Base-by-base conservation (phyloP, 2,888 invertebrate species). In the Nemotelus pantherinus region DNA sequence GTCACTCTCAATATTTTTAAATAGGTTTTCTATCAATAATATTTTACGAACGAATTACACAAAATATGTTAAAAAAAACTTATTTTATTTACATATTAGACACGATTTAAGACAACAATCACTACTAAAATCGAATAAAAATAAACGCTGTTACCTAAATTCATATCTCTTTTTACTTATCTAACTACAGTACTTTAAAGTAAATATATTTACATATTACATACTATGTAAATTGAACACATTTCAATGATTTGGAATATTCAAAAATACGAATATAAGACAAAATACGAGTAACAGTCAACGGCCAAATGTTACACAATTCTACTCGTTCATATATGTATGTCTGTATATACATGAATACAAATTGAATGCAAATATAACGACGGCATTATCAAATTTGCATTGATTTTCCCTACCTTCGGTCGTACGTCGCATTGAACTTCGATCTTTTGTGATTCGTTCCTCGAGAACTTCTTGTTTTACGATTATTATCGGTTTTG, bases 401-500 rank as follows among this genome's bases (percentile, higher is more conserved):
- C 58, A 9, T 7, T 70, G 25, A 2, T 41, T 10, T 9, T n/a
- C 43, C 70, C 70, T 70, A 70, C 70, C 70, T 70, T 70, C 70
- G 39, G 70, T 70, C 2, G 55, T 47, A 10, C 70, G 53, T 43
- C 70, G 5, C 4, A 41, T 43, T 55, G 70, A 55, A 41, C 25
- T 48, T n/a, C 70, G 45, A 9, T 68, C 68, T 41, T 68, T 68
- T 2, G 53, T 70, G 39, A 55, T 41, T 70, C 43, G 39, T 9
- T 50, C 53, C 44, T 70, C 70, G 10, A 3, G 41, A 2, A 47
- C 10, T 55, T 70, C 70, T 53, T 70, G 55, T 55, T 70, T 50
- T 25, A 47, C 50, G 5, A 70, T 47, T 47, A 47, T 1, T 43
- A 55, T 44, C 10, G 65, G 70, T 43, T 41, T 70, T 70, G 53